Base-by-base conservation (phyloP, 2,797 vertebrate species). In the Schizothorax lantsangensis region DNA sequence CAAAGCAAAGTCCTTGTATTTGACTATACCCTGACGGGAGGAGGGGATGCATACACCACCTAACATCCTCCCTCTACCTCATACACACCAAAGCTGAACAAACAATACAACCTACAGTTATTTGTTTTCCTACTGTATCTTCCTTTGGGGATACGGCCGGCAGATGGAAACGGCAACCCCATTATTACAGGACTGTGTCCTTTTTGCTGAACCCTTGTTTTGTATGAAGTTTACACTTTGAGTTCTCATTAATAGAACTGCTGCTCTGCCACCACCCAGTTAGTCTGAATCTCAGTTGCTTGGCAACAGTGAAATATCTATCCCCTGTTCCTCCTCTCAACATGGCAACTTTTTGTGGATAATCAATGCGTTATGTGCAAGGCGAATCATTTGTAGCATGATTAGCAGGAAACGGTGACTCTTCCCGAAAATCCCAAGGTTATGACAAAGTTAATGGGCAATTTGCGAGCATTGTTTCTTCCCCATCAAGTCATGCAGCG, bases 241-340 rank as follows among this genome's bases (percentile, higher is more conserved):
- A 92, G 90, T 93, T 90, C 92, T 94, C 92, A 93, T 95, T 94
- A 95, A 92, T 92, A 83, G 86, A 90, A 90, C 86, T 79, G 91
- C 88, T 91, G 91, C 92, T 91, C 92, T 88, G 92, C 94, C 91
- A 89, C 92, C 91, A 90, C 91, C 92, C 91, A 82, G 92, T 92
- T 94, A 92, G 91, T 93, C 92, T 93, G 91, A 89, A 91, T 91
- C 82, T 90, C 88, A 91, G 95, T 96, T 95, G 94, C 95, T 91
- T 92, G 93, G 95, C 93, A 95, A 95, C 95, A 88, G 92, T 92
- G 87, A 72, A 91, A 92, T 91, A 77, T 85, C 81, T 77, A 72
- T 83, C 85, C 54, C 54, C 52, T 71, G 74, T 84, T 81, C 80
- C 81, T 45, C 17, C 43, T 83, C 69, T 43, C 83, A 78, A 88